Evolutionary conservation across 2,888 invertebrate species (phyloP), one percentile per base, ranked within the genome.

Genomic region (Cephalotes varians): DNA sequence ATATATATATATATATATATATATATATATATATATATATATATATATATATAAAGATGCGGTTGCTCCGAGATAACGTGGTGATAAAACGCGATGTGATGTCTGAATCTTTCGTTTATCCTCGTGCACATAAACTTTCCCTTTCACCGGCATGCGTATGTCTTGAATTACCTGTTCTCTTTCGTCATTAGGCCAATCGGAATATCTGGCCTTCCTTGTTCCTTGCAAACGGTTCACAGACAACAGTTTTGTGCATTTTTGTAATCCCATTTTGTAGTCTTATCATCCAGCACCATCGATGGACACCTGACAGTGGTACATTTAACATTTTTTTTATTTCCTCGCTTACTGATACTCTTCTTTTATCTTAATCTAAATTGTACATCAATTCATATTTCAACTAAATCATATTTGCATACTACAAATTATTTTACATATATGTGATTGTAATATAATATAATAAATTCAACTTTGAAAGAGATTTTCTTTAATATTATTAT

Each of bases 171-270:
- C 73, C 80, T 80, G 85, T 85, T 82, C 60, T 83, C 49, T 49
- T 40, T 58, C 28, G 74, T 58, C 51, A 76, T 56, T 74, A 74
- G 44, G 44, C 37, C 73, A 62, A 34, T 12, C 40, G 15, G 56
- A 25, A 54, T 12, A n/a, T 37, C n/a, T 40, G 34, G 7, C 18
- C 44, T 56, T n/a, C 15, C 28, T 18, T 18, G 28, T 54, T 60
- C 15, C 18, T 34, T 31, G 40, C 18, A 76, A 65, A 51, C 34
- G 65, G n/a, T 58, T 87, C 86, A 86, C 82, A 83, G 86, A 76
- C 85, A 71, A 80, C 83, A 83, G 82, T 80, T 88, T 85, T 88
- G 85, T 86, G 82, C 84, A 85, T 83, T 87, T 88, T 86, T 87
- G 67, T 58, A 76, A 81, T 62, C n/a, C n/a, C n/a, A n/a, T n/a